Base-by-base conservation (phyloP, 1,140 invertebrate species). In the Sarcophaga peregrina region DNA sequence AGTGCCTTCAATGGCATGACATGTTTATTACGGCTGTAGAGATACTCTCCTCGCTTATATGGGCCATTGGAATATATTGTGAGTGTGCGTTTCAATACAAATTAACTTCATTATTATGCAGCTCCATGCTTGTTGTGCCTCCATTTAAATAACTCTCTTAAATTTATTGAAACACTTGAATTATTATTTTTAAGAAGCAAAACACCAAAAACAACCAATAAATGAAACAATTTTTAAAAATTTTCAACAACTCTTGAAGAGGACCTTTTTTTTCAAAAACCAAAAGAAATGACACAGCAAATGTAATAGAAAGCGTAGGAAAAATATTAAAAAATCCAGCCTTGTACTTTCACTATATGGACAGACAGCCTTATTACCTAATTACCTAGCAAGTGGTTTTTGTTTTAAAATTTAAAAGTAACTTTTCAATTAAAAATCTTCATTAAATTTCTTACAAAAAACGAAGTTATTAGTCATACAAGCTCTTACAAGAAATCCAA, bases 71-170 rank as follows among this genome's bases (percentile, higher is more conserved):
- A 20, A 13, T 58, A 13, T 58, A 13, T n/a, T 58, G 7, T n/a
- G 15, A 58, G n/a, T 58, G 15, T 6, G n/a, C 4, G 25, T 37
- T 37, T 37, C 13, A 58, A 15, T 20, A 4, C 17, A 78, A 48
- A 17, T 76, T 47, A 47, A 78, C 75, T 25, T 78, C 20, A 78
- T 78, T 78, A 78, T 50, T 78, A 78, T 78, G 47, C 75, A 8
- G 8, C 20, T 17, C 25, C 75, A 78, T 15, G 75, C 20, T 78
- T 78, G 7, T 8, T 9, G 6, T 68, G 62, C 62, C 17, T 68
- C 17, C n/a, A 68, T 68, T 68, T 68, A 68, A 68, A 68, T 68
- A 17, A 68, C 6, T 25, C 8, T 20, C n/a, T 68, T 68, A 20
- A n/a, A 68, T n/a, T 68, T 20, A 8, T 9, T 6, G 6, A 58